These are phyloP conservation scores for Ceryle rudis DNA, from an alignment of 2,797 vertebrate genomes.

Conservation along the genomic window DNA sequence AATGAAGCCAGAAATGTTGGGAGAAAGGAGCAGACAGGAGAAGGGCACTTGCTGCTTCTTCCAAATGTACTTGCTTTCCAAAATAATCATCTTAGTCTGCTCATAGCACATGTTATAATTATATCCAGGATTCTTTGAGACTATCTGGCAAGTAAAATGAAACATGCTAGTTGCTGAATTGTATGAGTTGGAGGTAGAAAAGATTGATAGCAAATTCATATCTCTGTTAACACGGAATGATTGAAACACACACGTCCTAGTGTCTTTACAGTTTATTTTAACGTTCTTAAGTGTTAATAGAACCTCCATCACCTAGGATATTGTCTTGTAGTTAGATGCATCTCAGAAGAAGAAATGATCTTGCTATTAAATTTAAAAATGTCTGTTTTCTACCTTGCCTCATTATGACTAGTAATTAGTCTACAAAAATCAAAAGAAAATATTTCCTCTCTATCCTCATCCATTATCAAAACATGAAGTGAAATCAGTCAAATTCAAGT, in stretches of 20 bases:
- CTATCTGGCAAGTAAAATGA: not conserved
- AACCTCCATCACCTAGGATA: not conserved
- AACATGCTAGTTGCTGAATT: not conserved
- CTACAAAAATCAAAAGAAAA: not conserved
- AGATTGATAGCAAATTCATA: not conserved
- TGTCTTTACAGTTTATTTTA: not conserved
- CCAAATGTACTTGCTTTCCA: not conserved
- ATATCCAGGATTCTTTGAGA: not conserved
- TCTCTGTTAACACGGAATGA: not conserved
- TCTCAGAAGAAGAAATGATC: not conserved
- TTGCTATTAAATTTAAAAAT: not conserved
- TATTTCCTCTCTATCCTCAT: not conserved
- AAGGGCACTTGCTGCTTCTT: conserved; percentile 17
- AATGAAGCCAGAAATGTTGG: not conserved
- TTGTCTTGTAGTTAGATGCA: not conserved
- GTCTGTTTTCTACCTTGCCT: not conserved
- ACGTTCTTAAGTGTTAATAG: not conserved
- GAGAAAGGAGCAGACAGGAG: not conserved
- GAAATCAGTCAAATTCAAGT: not conserved
- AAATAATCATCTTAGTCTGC: not conserved
- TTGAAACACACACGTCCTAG: not conserved
- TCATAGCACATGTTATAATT: not conserved
- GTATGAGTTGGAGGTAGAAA: not conserved
- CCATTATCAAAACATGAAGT: not conserved
- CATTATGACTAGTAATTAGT: not conserved